Base-by-base conservation (phyloP, 2,797 vertebrate genomes). In the Peromyscus nudipes region DNA sequence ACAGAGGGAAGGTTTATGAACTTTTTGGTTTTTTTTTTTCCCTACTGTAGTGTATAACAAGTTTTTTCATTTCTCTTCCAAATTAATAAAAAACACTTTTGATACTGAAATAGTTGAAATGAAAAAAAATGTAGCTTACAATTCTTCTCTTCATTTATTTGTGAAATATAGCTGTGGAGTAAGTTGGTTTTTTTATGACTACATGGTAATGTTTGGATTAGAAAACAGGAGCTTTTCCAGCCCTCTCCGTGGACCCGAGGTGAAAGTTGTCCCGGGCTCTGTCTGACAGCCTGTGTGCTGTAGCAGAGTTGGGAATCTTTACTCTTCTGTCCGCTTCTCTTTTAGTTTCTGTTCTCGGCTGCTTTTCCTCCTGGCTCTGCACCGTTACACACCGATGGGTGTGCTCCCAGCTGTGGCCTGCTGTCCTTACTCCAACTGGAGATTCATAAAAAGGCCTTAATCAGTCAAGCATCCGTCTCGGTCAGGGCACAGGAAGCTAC, bases 401-500 rank as follows among this genome's bases (percentile, higher is more conserved):
- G n/a, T 62, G 23, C 31, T 10, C 67, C 57, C 64, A 40, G 3
- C 13, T 6, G 8, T 14, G 64, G 27, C 6, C 55, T 13, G 8
- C 46, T 79, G 43, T 43, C n/a, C 4, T 76, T 19, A 52, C 52
- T 95, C 37, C 60, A 81, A 73, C 34, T 2, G 71, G 91, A 92
- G 46, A n/a, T n/a, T 91, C 49, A 55, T 92, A 23, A 86, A 43
- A 95, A 96, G 71, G 17, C 16, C 55, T 80, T 73, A 27, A 84
- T 82, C 46, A 93, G 85, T 27, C n/a, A 81, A 76, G 75, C 0
- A 7, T 67, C 43, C 52, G 40, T 34, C 87, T 31, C 76, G n/a
- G 37, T 94, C 23, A 62, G 57, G 91, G 88, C 79, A 96, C 92
- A 86, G 88, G 86, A 76, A 95, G 49, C 37, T 31, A 2, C 93